Evolutionary conservation across 2,797 vertebrate species (phyloP), one percentile per base, ranked within the genome.

Genomic region (Streptopelia turtur): DNA sequence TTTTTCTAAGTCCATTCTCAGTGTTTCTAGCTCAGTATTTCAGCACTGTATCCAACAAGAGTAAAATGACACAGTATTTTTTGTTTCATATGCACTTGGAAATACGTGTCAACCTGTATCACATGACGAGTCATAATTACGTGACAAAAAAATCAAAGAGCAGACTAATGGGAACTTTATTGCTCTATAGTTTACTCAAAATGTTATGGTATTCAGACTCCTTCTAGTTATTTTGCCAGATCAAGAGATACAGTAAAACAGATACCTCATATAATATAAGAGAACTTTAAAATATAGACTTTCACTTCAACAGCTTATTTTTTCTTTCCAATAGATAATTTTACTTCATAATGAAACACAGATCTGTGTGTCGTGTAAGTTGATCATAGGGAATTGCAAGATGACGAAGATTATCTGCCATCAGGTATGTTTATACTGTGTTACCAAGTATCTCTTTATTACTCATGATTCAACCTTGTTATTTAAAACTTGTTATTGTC

Each of bases 121-220:
- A 41, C 77, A 64, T 78, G 69, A 64, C 8, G 1, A 82, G 75
- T 77, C 41, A 57, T 85, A 71, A 92, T 89, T 91, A 86, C 4
- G 13, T 39, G 87, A 61, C 72, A 74, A 83, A 60, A 75, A 91
- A 94, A 94, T 70, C 56, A 91, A 83, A 90, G 31, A 37, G n/a
- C 63, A 70, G 35, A 52, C 30, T 70, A 94, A 92, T 53, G 41
- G 83, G 72, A 71, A 83, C 63, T 86, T 78, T 7, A 87, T 85
- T 89, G 71, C 53, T 57, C 25, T 83, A 41, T 47, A 87, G 31
- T 77, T 92, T 50, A 81, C 31, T 83, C 45, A 61, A 78, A 56
- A 61, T n/a, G 43, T 49, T 87, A 49, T 0, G 1, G 14, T 68
- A 56, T 93, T 94, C 50, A 49, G 35, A 39, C 15, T 28, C 28